These are phyloP conservation scores for Parnassius smintheus DNA, from an alignment of 2,888 invertebrate species.

Conservation along the genomic window DNA sequence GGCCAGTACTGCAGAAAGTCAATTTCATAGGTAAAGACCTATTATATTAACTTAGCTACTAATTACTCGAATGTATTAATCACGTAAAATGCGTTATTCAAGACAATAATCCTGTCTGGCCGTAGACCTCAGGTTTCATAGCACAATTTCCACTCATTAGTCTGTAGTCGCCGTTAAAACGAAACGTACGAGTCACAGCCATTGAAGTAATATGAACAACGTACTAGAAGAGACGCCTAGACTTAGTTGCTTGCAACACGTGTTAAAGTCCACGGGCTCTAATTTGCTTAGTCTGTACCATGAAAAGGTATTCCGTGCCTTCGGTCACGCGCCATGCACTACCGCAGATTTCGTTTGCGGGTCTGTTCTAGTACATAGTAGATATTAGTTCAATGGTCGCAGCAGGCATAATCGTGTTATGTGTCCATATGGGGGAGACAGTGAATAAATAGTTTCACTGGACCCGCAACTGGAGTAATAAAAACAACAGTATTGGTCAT, in stretches of 20 bases:
- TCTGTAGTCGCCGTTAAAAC: slow-evolving; percentile 14
- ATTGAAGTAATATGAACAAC: no score
- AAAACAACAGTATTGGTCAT: slow-evolving; percentile 14
- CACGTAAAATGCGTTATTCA: slow-evolving; percentile 6
- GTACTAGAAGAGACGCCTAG: no score
- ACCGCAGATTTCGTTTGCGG: no score
- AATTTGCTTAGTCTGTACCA: no score
- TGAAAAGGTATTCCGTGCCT: no score
- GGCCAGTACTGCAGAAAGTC: no score
- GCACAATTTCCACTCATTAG: slow-evolving; percentile 22
- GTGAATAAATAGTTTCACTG: slow-evolving; percentile 22
- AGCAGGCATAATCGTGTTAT: slow-evolving; percentile 6
- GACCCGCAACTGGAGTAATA: slow-evolving; percentile 3
- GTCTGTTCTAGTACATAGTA: no score
- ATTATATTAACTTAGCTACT: not conserved
- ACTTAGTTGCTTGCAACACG: no score
- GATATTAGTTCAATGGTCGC: not conserved
- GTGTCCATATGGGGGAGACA: slow-evolving; percentile 18
- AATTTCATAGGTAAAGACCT: no score
- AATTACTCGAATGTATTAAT: not conserved
- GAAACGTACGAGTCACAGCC: slow-evolving; percentile 10
- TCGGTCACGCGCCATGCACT: no score
- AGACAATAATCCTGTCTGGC: slow-evolving; percentile 11
- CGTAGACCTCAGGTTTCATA: slow-evolving; percentile 6
- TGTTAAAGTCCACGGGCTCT: no score